A percentile compares a stretch with the other conserved stretches of the same genome.
These are phyloP conservation scores for Trachops cirrhosus DNA, from an alignment of 2,797 vertebrate genomes.

Conservation along the genomic window DNA sequence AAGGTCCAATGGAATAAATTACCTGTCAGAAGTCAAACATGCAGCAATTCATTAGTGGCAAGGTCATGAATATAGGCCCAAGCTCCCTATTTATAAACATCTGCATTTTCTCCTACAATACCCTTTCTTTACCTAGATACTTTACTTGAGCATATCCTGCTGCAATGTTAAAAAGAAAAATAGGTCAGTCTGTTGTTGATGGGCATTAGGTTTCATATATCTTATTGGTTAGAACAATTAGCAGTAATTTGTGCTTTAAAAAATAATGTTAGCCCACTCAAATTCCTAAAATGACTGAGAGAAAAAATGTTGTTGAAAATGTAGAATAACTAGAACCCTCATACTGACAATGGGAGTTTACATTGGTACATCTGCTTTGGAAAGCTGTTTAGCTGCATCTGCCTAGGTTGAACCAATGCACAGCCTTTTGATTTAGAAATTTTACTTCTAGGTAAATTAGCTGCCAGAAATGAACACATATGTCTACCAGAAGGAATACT, in stretches of 20 bases:
- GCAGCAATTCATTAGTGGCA: neutral
- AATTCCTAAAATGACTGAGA: neutral
- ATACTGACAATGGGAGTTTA: neutral
- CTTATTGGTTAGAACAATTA: neutral
- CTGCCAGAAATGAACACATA: neutral
- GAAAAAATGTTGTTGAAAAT: neutral
- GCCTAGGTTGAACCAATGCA: neutral
- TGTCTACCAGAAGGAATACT: neutral
- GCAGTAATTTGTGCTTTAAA: neutral
- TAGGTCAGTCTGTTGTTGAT: neutral
- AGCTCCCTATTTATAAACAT: neutral
- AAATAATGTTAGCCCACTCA: neutral
- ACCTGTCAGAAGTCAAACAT: neutral
- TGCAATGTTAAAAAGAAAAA: neutral
- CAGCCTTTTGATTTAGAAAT: neutral
- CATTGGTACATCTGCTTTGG: neutral
- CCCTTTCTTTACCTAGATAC: neutral
- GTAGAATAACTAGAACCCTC: neutral
- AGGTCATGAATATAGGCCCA: neutral
- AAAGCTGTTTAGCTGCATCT: neutral
- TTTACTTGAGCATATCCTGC: neutral
- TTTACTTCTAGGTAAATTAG: neutral
- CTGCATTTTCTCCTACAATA: neutral
- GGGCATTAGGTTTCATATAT: neutral
- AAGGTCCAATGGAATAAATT: neutral